Evolutionary conservation across 2,888 invertebrate genomes (phyloP).

Genomic region (Teinopalpus imperialis): DNA sequence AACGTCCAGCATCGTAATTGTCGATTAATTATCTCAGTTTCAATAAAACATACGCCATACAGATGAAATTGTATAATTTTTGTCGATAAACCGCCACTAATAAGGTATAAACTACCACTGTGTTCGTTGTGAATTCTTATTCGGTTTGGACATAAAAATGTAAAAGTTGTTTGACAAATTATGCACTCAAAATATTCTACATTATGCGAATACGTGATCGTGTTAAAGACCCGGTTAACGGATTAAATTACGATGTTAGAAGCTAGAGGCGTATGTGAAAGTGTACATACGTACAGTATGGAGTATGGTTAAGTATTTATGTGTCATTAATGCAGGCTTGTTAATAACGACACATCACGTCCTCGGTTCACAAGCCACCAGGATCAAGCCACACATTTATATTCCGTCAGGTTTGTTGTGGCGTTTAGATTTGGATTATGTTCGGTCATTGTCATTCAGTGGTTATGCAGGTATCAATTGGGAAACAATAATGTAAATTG

Average conservation of each 20-base stretch:
- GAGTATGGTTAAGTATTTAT: conserved; percentile 56
- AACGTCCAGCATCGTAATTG: conserved; percentile 77
- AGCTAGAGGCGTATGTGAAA: conserved; percentile 48
- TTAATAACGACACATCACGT: conserved; percentile 78
- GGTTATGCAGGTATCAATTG: conserved; percentile 67
- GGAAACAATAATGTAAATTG: conserved; percentile 59
- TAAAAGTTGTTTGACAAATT: conserved; percentile 52
- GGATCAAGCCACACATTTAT: conserved; percentile 66
- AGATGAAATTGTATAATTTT: conserved; percentile 75
- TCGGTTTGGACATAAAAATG: conserved; percentile 57
- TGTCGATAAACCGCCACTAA: conserved; percentile 66
- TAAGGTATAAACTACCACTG: conserved; percentile 66
- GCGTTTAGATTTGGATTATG: conserved; percentile 81
- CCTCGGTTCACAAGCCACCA: conserved; percentile 76
- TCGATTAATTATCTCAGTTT: conserved; percentile 78
- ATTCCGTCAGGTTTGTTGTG: conserved; percentile 68
- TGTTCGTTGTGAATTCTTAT: conserved; percentile 53
- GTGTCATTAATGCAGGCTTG: conserved; percentile 74
- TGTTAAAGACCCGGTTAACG: conserved; percentile 37
- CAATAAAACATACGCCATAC: conserved; percentile 76
- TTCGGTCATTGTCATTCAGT: conserved; percentile 74
- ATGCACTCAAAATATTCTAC: conserved; percentile 50
- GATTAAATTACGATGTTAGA: conserved; percentile 36
- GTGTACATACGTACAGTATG: conserved; percentile 37
- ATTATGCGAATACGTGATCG: conserved; percentile 52